A percentile compares a stretch with the other conserved stretches of the same genome.
These are phyloP conservation scores for Albula goreensis DNA, from an alignment of 2,113 vertebrate genomes.

Conservation along the genomic window DNA sequence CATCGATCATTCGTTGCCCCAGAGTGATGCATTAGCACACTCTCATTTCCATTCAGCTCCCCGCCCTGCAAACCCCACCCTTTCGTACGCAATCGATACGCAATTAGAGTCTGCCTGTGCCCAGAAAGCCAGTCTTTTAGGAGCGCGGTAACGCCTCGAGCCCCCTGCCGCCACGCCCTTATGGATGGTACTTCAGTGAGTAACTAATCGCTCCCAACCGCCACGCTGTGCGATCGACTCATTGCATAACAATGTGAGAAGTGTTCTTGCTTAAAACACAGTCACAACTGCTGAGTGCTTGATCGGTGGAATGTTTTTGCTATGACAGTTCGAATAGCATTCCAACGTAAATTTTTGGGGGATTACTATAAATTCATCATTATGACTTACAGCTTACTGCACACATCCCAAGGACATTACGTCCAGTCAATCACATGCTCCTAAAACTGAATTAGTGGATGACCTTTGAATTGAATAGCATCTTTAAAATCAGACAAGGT, in stretches of 20 bases:
- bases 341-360: neutral
- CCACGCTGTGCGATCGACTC: neutral
- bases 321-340: neutral
- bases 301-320: neutral
- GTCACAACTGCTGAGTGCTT: neutral
- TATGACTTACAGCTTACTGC: neutral
- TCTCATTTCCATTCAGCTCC: neutral
- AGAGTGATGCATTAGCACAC: neutral
- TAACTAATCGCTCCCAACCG: neutral
- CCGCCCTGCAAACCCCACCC: neutral
- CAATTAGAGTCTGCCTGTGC: neutral
- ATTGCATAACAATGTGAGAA: neutral
- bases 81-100: conserved; percentile 2
- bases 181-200: neutral
- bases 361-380: neutral
- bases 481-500: conserved; percentile 3
- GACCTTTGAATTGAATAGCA: neutral
- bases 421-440: neutral
- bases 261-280: neutral
- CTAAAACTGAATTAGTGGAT: neutral
- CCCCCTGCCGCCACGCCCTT: neutral
- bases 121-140: neutral
- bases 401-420: neutral
- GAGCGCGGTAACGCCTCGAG: neutral
- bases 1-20: conserved; percentile 10